A percentile compares a stretch with the other conserved stretches of the same genome.
Evolutionary conservation across 2,888 invertebrate genomes (phyloP).

Genomic region (Rhimphoctona megacephalus): DNA sequence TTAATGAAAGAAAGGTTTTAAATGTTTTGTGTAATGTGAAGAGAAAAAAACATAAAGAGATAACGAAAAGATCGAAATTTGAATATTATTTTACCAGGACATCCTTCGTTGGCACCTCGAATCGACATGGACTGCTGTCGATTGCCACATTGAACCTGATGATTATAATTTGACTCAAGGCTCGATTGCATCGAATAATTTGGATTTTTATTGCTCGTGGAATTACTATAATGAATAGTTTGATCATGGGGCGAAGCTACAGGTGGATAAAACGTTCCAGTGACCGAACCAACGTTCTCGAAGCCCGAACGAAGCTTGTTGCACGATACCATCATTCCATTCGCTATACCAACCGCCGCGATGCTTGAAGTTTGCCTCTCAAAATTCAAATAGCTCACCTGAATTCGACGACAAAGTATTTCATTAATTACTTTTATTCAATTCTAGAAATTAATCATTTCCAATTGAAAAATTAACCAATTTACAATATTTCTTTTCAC

Average conservation of each 20-base stretch:
- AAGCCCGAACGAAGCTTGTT: constrained; percentile 93
- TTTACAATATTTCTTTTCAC: background rate
- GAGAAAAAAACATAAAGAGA: background rate
- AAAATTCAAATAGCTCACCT: constrained; percentile 83
- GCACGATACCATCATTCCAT: constrained; percentile 94
- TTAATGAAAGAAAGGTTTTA: no score
- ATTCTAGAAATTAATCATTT: background rate
- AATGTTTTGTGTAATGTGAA: background rate
- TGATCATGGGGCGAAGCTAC: constrained; percentile 94
- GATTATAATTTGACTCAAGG: constrained; percentile 80
- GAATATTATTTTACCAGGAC: constrained; percentile 77
- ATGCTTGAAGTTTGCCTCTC: constrained; percentile 86
- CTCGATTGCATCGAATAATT: constrained; percentile 81
- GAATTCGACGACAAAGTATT: background rate
- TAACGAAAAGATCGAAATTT: background rate
- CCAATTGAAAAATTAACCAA: background rate
- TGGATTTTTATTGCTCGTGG: constrained; percentile 78
- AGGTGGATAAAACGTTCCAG: constrained; percentile 96
- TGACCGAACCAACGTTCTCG: constrained; percentile 93
- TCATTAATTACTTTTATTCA: background rate
- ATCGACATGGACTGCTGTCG: constrained; percentile 83
- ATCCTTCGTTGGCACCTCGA: constrained; percentile 82
- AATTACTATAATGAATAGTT: constrained; percentile 85
- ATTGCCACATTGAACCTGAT: constrained; percentile 80
- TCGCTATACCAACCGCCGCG: constrained; percentile 93